Base-by-base conservation (phyloP, 2,113 vertebrate species). In the Catagonus wagneri region DNA sequence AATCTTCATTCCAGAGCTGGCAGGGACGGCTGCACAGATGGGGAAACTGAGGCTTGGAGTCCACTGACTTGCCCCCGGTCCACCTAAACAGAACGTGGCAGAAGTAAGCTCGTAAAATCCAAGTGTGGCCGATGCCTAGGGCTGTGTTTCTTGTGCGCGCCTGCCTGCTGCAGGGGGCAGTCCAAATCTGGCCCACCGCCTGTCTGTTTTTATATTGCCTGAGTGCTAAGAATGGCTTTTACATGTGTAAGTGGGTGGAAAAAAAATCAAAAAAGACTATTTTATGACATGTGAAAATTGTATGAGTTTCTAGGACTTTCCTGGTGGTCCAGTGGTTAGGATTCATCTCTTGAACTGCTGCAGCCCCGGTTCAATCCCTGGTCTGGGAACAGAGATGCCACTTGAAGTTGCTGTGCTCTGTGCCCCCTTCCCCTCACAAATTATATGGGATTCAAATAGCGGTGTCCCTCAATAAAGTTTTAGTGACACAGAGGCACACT, bases 51-150 rank as follows among this genome's bases (percentile, higher is more conserved):
- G 83, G 50, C 29, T n/a, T 15, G 93, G 34, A 69, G 27, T 79
- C 85, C 44, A n/a, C 52, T 74, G 52, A 65, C 74, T 90, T 97
- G 58, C 16, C 66, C 29, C 69, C 84, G 36, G 34, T 92, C 72
- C 72, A 92, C 34, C 65, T 79, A n/a, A 32, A 8, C 63, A 74
- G 20, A 92, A 93, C 75, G 34, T 81, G 13, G 66, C 83, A 78
- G 61, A 94, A 66, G 56, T 52, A 61, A 76, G 66, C 9, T 93
- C 91, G 34, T 75, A 83, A 85, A 94, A n/a, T 71, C 23, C 87
- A 79, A 68, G 20, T 91, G 63, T 81, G 60, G n/a, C 36, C 61
- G 32, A 69, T 60, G 17, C 27, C 83, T 29, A 17, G 39, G n/a
- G 27, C 60, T 50, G 14, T 85, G 83, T 71, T 79, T n/a, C 94